Conservation (phyloP, 2,113 vertebrate species). For the Rana temporaria region DNA sequence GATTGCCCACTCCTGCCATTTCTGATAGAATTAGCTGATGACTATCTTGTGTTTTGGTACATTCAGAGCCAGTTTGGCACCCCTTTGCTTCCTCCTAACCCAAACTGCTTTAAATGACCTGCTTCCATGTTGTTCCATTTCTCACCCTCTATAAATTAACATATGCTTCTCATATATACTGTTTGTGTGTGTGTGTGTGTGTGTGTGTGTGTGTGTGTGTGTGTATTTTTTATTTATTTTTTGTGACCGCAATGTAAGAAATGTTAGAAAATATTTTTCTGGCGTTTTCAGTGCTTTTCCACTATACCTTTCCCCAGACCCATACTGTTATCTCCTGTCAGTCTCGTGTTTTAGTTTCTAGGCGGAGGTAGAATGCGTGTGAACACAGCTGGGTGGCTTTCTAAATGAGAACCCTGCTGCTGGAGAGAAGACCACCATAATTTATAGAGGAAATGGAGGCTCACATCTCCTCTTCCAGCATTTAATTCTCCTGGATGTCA, state of each 20-base stretch:
- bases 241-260: not conserved
- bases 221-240: not conserved
- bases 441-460: conserved; percentile 34
- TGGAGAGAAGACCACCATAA: conserved; percentile 7
- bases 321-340: not conserved
- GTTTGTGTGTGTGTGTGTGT: too few species aligned
- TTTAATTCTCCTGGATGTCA: conserved; percentile 24
- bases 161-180: not conserved
- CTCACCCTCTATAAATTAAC: not conserved
- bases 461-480: conserved; percentile 4
- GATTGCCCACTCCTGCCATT: too few species aligned
- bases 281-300: too few species aligned
- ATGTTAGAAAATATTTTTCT: not conserved
- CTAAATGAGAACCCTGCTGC: conserved; percentile 20
- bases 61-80: too few species aligned
- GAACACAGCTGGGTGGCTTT: not conserved
- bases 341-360: conserved; percentile 10
- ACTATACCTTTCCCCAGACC: too few species aligned
- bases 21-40: too few species aligned
- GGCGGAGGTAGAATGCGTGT: not conserved
- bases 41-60: too few species aligned
- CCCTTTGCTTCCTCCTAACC: not conserved
- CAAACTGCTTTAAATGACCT: not conserved
- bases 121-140: not conserved
- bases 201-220: too few species aligned